Percentiles rank a stretch among this genome's conserved stretches.
These are phyloP conservation scores for Prionailurus viverrinus DNA, from an alignment of 2,113 vertebrate genomes.

Conservation along the genomic window DNA sequence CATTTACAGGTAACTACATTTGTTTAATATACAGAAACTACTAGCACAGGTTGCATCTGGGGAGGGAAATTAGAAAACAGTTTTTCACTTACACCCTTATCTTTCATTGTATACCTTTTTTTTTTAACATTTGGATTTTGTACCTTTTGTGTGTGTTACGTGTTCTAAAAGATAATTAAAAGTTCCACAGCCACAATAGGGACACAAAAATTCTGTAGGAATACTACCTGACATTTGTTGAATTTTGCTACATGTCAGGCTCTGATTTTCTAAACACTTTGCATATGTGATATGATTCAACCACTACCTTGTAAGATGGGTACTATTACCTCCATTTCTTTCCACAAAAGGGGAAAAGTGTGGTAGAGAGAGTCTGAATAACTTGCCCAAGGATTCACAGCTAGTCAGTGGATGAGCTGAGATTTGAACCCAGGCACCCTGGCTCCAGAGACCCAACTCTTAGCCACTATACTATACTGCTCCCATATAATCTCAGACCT, in stretches of 20 bases:
- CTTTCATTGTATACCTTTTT: background rate
- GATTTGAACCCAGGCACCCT: constrained; percentile 1
- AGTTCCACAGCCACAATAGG: background rate
- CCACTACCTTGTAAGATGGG: background rate
- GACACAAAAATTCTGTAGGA: background rate
- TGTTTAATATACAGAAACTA: background rate
- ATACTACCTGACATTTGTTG: background rate
- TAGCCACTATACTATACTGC: background rate
- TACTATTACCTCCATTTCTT: background rate
- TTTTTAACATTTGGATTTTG: background rate
- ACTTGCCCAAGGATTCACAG: background rate
- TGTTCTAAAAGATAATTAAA: constrained; percentile 28
- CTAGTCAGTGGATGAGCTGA: background rate
- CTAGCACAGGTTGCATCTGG: background rate
- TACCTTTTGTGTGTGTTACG: background rate
- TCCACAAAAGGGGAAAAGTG: background rate
- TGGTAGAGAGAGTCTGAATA: background rate
- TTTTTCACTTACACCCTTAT: background rate
- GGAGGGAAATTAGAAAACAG: background rate
- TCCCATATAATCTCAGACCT: background rate
- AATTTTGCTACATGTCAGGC: constrained; percentile 16
- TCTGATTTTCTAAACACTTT: constrained; percentile 15
- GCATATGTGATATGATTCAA: background rate
- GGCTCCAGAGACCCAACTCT: background rate
- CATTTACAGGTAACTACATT: background rate